A percentile compares a stretch with the other conserved stretches of the same genome.
phyloP scores from a whole-genome alignment of 2,797 vertebrate genomes.

The Gambelia wislizenii region DNA sequence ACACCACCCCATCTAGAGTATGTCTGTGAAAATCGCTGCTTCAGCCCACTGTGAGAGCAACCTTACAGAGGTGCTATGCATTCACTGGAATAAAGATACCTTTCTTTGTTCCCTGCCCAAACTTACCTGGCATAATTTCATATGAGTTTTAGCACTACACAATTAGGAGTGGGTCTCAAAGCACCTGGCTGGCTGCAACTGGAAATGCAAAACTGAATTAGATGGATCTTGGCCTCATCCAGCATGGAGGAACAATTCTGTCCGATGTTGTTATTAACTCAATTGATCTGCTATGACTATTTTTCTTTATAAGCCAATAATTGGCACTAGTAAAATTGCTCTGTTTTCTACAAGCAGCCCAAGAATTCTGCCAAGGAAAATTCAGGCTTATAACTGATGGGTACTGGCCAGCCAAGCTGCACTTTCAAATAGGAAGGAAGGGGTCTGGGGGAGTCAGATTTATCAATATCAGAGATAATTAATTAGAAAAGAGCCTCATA shows the following conservation, averaged over 20 bases:
- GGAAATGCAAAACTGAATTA: background rate
- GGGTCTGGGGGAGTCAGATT: background rate
- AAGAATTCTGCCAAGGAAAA: background rate
- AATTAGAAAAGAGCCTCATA: background rate
- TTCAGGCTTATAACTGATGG: background rate
- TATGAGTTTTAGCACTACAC: background rate
- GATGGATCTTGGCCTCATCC: background rate
- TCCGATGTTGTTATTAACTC: background rate
- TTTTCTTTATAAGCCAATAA: background rate
- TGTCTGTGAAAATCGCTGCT: background rate
- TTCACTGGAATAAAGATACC: background rate
- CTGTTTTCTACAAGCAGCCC: background rate
- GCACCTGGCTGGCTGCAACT: background rate
- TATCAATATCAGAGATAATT: constrained; percentile 8
- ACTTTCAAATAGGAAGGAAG: background rate
- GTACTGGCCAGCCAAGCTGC: background rate
- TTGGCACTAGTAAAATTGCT: background rate
- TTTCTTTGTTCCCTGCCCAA: background rate
- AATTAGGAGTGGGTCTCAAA: background rate
- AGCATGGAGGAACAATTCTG: background rate
- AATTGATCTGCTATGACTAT: rapidly evolving
- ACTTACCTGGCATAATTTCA: background rate
- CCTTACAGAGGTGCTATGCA: background rate
- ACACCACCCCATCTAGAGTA: background rate
- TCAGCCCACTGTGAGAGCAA: background rate